A percentile compares a stretch with the other conserved stretches of the same genome.
Evolutionary conservation across 2,797 vertebrate species (phyloP).

Genomic region (Peromyscus aztecus): DNA sequence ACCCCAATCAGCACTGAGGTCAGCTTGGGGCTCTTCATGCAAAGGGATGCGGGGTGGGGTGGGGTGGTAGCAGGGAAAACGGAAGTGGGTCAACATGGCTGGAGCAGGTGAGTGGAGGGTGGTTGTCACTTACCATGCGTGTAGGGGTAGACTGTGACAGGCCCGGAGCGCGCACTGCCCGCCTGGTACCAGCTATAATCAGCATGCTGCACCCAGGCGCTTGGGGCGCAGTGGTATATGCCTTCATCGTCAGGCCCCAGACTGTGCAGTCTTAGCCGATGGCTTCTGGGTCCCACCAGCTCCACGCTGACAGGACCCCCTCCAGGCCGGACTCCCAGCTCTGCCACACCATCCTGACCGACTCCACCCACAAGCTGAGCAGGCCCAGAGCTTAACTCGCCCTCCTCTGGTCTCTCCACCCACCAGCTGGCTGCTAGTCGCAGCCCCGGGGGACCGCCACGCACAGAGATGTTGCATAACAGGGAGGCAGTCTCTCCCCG

Average conservation of each 20-base stretch:
- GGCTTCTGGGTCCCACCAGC: slow-evolving; percentile 80
- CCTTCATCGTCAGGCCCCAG: slow-evolving; percentile 84
- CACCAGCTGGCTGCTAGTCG: slow-evolving; percentile 92
- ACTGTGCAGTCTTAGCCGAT: slow-evolving; percentile 84
- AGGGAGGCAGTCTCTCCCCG: slow-evolving; percentile 91
- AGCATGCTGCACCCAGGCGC: slow-evolving; percentile 91
- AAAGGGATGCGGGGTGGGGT: background rate
- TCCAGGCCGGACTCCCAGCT: slow-evolving; percentile 85
- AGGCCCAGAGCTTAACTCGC: slow-evolving; percentile 74
- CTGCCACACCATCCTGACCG: slow-evolving; percentile 90
- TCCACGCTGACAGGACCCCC: slow-evolving; percentile 91
- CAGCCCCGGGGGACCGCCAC: slow-evolving; percentile 87
- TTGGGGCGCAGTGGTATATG: slow-evolving; percentile 84
- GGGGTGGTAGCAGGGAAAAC: background rate
- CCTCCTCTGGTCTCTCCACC: slow-evolving; percentile 77
- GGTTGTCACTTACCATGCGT: slow-evolving; percentile 88
- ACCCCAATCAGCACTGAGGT: background rate
- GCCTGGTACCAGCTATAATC: slow-evolving; percentile 93
- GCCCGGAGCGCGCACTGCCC: slow-evolving; percentile 87
- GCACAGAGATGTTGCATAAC: slow-evolving; percentile 91
- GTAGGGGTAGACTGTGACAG: slow-evolving; percentile 92
- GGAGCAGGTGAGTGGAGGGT: no score
- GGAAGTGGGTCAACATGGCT: background rate
- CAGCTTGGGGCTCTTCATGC: background rate
- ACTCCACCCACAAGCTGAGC: slow-evolving; percentile 87